Conservation (phyloP, 2,797 vertebrate genomes). For the Scomberomorus guttatus region DNA sequence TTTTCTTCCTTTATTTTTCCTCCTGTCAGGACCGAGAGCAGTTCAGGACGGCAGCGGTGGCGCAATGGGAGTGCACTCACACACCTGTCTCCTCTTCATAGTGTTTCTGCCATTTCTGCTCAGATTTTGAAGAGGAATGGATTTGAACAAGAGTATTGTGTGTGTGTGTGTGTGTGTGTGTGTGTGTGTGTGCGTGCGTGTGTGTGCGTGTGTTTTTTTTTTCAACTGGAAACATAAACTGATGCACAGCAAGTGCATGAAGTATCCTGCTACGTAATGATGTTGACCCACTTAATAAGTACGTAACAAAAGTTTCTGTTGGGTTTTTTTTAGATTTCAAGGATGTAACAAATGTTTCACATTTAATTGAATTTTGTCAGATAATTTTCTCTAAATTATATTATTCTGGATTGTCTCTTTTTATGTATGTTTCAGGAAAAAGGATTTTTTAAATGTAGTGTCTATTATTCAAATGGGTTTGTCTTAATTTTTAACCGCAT, state of each 20-base stretch:
- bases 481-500: slow-evolving; percentile 56
- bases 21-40: slow-evolving; percentile 90
- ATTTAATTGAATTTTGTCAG: slow-evolving; percentile 62
- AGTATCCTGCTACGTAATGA: slow-evolving; percentile 77
- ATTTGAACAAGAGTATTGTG: slow-evolving; percentile 58
- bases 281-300: slow-evolving; percentile 73
- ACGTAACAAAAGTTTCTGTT: slow-evolving; percentile 45
- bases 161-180: slow-evolving; percentile 19
- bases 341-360: slow-evolving; percentile 71
- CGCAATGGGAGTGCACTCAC: slow-evolving; percentile 84
- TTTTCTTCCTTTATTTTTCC: slow-evolving; percentile 16
- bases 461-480: slow-evolving; percentile 62
- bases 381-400: slow-evolving; percentile 71
- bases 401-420: slow-evolving; percentile 55
- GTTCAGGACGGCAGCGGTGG: slow-evolving; percentile 93
- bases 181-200: neutral
- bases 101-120: slow-evolving; percentile 90
- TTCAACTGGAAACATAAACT: slow-evolving; percentile 84
- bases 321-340: slow-evolving; percentile 54
- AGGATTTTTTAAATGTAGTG: slow-evolving; percentile 49
- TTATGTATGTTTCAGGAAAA: slow-evolving; percentile 31
- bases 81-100: slow-evolving; percentile 90
- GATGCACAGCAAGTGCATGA: slow-evolving; percentile 81
- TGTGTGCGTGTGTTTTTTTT: slow-evolving; percentile 1
- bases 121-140: slow-evolving; percentile 92